Base-by-base conservation (phyloP, 2,888 invertebrate species). In the Brachypalpus laphriformis region DNA sequence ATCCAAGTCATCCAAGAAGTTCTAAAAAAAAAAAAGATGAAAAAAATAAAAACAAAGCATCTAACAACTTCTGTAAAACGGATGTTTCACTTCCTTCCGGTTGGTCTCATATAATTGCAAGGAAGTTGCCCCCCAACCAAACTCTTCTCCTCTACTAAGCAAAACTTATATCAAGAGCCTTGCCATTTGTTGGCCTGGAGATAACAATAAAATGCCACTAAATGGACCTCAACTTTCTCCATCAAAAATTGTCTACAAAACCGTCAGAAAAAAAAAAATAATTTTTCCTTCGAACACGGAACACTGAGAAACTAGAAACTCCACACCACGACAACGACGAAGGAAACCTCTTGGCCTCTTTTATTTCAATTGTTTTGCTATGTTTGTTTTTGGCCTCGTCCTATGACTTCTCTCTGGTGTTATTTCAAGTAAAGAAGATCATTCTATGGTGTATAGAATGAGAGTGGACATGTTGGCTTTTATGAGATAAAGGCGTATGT, bases 221-320 rank as follows among this genome's bases (percentile, higher is more conserved):
- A 85, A 85, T 85, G 80, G 85, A 85, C 85, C 71, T 76, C 81
- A 85, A 81, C 80, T 85, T 85, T 85, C 80, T 80, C 80, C 80
- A 75, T 80, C 80, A 80, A 80, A 78, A 80, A 72, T 59, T 78
- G 61, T 83, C 78, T 68, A 61, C 47, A 74, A 76, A 82, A 82
- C 11, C 22, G 45, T 49, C 51, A 47, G 20, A 37, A 49, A 68
- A 42, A 65, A 56, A 47, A 20, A 63, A 42, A 14, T 37, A 42
- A 28, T 18, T 1, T 11, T 31, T 40, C 34, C 11, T 65, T 37
- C 47, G n/a, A n/a, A n/a, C n/a, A n/a, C n/a, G 45, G 20, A 45
- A 61, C 14, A 25, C 9, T n/a, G 54, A 31, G 37, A 66, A 51
- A 37, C 72, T 56, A 22, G 49, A 31, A 66, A 78, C 56, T 71